Percentiles rank a stretch among this genome's conserved stretches.
Conservation (phyloP, 2,888 invertebrate species). For the Malthinus seriepunctatus region DNA sequence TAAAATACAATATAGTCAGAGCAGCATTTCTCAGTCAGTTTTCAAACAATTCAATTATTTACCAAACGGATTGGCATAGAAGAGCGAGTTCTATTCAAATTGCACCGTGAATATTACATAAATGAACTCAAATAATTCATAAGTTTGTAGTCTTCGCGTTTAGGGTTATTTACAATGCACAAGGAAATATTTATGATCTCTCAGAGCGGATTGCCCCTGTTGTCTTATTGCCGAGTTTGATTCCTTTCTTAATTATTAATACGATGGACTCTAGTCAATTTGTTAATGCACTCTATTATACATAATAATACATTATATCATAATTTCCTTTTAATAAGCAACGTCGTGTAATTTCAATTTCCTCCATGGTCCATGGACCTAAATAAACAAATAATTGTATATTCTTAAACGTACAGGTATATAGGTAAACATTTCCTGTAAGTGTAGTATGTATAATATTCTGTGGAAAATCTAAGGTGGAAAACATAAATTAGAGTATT, state of each 20-base stretch:
- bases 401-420: no score
- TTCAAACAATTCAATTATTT: slow-evolving; percentile 56
- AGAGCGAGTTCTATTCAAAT: slow-evolving; percentile 57
- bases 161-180: slow-evolving; percentile 60
- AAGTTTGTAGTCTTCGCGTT: slow-evolving; percentile 57
- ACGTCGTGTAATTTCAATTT: neutral
- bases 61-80: slow-evolving; percentile 56
- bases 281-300: slow-evolving; percentile 45
- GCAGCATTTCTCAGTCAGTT: slow-evolving; percentile 51
- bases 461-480: no score
- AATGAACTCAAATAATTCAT: slow-evolving; percentile 58
- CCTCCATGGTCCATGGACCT: no score
- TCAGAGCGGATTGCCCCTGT: slow-evolving; percentile 52
- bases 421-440: no score
- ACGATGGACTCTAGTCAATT: slow-evolving; percentile 42
- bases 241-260: slow-evolving; percentile 50
- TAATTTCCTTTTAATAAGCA: no score
- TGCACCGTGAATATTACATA: slow-evolving; percentile 57
- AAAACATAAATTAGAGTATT: no score
- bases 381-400: no score
- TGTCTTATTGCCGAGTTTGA: slow-evolving; percentile 53
- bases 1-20: slow-evolving; percentile 26
- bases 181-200: slow-evolving; percentile 62
- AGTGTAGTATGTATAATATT: no score
- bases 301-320: neutral